Percentiles rank a stretch among this genome's conserved stretches.
Conservation (phyloP, 2,797 vertebrate species). For the Dromococcyx pavoninus region DNA sequence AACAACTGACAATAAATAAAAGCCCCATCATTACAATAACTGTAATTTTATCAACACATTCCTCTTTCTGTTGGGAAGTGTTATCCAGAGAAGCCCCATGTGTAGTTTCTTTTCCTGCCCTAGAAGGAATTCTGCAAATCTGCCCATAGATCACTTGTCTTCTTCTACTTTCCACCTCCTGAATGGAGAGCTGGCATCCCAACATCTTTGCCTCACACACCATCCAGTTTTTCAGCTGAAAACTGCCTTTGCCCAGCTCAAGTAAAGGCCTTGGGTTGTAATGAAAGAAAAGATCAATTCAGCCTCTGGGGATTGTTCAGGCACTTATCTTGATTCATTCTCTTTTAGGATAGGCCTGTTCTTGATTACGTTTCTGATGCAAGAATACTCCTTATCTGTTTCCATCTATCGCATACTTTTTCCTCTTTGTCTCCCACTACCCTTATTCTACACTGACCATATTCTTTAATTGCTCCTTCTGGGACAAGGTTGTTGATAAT, state of each 20-base stretch:
- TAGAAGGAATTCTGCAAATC: not conserved
- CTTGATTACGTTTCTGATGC: not conserved
- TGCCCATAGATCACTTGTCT: not conserved
- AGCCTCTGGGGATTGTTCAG: not conserved
- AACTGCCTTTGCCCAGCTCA: not conserved
- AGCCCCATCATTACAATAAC: rapidly evolving
- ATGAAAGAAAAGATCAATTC: not conserved
- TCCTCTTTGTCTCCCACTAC: not conserved
- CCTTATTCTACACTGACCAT: not conserved
- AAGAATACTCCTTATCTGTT: not conserved
- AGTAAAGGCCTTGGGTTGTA: not conserved
- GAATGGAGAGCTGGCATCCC: not conserved
- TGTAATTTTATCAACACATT: not conserved
- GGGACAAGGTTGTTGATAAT: not conserved
- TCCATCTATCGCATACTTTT: not conserved
- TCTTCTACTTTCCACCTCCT: not conserved
- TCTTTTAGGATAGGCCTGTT: not conserved
- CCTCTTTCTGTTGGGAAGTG: not conserved
- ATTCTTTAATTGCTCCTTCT: not conserved
- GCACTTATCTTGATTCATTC: not conserved
- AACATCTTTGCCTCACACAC: not conserved
- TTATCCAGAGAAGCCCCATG: not conserved
- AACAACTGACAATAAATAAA: not conserved
- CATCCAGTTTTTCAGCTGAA: not conserved
- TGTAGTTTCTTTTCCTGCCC: not conserved